Conservation (phyloP, 2,888 invertebrate species). For the Augochlorella aurata region DNA sequence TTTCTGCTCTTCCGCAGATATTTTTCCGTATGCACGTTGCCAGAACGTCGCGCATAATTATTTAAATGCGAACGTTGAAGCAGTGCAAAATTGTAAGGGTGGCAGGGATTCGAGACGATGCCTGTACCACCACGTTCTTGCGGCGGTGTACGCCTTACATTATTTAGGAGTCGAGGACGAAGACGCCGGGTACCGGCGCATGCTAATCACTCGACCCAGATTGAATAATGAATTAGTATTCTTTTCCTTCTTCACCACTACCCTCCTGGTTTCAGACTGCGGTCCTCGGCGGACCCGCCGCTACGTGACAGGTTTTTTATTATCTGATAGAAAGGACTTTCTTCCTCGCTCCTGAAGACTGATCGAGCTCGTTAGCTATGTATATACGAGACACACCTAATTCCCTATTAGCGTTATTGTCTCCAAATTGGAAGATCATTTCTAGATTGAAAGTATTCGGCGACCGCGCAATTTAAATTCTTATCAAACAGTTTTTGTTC, state of each 20-base stretch:
- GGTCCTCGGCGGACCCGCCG: conserved; percentile 72
- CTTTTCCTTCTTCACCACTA: conserved; percentile 80
- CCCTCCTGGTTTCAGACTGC: conserved; percentile 77
- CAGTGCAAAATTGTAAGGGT: conserved; percentile 47
- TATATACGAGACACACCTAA: conserved; percentile 60
- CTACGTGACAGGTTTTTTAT: conserved; percentile 83
- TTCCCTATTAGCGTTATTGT: conserved; percentile 55
- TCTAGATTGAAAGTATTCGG: neutral
- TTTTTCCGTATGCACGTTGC: conserved; percentile 2
- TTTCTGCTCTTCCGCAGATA: conserved; percentile 12
- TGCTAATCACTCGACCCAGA: conserved; percentile 85
- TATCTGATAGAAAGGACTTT: conserved; percentile 80
- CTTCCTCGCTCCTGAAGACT: conserved; percentile 55
- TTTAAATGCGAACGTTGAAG: conserved; percentile 49
- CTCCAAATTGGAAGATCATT: conserved; percentile 30
- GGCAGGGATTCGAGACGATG: conserved; percentile 40
- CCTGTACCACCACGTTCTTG: conserved; percentile 58
- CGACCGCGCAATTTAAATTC: neutral
- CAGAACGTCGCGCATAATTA: conserved; percentile 47
- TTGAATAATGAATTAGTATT: conserved; percentile 86
- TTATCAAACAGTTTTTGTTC: neutral
- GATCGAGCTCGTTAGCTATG: conserved; percentile 61
- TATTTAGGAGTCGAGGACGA: conserved; percentile 76
- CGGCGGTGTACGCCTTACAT: conserved; percentile 77
- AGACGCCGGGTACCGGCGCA: conserved; percentile 76